Conservation (phyloP, 2,113 vertebrate genomes). For the Acrocephalus kingi region DNA sequence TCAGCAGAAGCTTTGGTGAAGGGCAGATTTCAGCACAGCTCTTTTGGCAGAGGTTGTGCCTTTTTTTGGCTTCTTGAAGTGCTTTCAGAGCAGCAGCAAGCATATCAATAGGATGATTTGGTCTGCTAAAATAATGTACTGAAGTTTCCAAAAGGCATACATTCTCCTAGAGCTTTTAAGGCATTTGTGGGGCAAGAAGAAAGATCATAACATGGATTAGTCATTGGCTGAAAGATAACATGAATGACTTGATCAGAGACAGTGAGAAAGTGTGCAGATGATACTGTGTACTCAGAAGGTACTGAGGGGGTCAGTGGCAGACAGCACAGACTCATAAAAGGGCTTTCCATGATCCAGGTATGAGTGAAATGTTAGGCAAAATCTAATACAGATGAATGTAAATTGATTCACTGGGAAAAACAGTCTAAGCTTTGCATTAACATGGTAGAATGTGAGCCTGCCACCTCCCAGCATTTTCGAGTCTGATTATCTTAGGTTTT, state of each 20-base stretch:
- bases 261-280: neutral
- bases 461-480: neutral
- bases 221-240: neutral
- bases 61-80: neutral
- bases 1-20: neutral
- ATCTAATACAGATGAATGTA: neutral
- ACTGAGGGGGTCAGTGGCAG: neutral
- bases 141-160: neutral
- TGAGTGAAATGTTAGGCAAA: neutral
- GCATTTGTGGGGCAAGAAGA: neutral
- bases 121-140: neutral
- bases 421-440: neutral
- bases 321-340: neutral
- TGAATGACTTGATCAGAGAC: neutral
- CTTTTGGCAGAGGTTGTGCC: neutral
- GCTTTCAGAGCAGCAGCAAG: neutral
- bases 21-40: neutral
- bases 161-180: neutral
- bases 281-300: neutral
- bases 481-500: neutral
- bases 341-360: neutral
- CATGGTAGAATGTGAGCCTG: neutral
- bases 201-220: fast-evolving
- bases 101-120: neutral
- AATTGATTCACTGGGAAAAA: neutral